A percentile compares a stretch with the other conserved stretches of the same genome.
These are phyloP conservation scores for Meloidogyne chitwoodi DNA, from an alignment of 1,140 invertebrate species.

Conservation along the genomic window DNA sequence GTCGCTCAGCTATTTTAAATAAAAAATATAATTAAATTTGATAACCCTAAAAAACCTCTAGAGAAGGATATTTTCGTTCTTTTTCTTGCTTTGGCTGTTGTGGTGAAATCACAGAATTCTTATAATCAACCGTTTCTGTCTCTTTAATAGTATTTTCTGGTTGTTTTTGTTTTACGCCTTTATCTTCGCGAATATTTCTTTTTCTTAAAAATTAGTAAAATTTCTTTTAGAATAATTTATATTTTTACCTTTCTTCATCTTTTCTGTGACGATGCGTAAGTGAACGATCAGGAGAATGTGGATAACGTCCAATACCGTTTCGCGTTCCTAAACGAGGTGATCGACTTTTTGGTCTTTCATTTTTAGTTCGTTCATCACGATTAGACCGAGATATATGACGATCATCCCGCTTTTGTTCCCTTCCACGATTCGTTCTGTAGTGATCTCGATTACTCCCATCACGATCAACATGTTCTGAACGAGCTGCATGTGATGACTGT, in stretches of 20 bases:
- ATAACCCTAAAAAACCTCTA: too few species aligned
- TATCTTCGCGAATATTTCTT: neutral
- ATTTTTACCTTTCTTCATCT: neutral
- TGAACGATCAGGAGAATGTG: neutral
- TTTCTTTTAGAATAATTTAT: neutral
- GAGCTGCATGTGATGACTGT: neutral
- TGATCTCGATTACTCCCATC: neutral
- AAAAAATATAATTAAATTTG: too few species aligned
- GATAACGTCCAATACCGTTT: neutral
- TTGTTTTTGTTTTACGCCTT: neutral
- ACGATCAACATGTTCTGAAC: neutral
- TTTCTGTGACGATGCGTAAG: neutral
- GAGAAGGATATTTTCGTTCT: neutral
- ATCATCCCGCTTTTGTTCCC: neutral
- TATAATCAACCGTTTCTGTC: neutral
- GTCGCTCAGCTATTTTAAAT: too few species aligned
- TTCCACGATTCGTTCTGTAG: neutral
- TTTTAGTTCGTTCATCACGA: neutral
- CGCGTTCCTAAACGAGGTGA: neutral
- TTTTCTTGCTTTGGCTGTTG: neutral
- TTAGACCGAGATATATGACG: neutral
- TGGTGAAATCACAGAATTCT: neutral
- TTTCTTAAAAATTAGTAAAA: neutral
- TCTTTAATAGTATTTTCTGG: neutral
- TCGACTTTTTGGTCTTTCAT: neutral